A percentile compares a stretch with the other conserved stretches of the same genome.
These are phyloP conservation scores for Drosophila sp. DNA, from an alignment of 1,140 invertebrate species.

Conservation along the genomic window DNA sequence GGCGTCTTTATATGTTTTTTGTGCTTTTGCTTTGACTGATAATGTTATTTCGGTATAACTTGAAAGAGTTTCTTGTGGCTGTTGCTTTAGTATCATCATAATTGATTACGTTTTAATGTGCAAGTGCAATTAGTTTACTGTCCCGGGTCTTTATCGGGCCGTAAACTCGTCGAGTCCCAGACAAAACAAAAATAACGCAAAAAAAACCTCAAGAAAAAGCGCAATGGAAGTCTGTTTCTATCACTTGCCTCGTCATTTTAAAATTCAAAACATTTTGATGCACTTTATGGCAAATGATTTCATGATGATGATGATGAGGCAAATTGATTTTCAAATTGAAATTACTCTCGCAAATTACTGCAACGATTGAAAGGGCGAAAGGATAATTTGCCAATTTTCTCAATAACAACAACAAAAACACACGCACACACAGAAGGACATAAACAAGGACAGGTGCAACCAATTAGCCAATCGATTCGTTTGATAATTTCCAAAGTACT, in stretches of 20 bases:
- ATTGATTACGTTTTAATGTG: slow-evolving; percentile 68
- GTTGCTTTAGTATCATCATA: slow-evolving; percentile 25
- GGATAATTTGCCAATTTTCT: neutral
- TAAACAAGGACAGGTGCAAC: neutral
- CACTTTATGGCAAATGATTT: neutral
- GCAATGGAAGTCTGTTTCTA: neutral
- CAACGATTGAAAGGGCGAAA: neutral
- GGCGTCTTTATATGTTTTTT: slow-evolving; percentile 1
- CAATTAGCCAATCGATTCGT: neutral
- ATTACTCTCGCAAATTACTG: neutral
- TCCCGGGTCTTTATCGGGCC: neutral
- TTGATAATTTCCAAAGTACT: slow-evolving; percentile 8
- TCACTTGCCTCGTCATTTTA: neutral
- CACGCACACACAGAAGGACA: too few species aligned
- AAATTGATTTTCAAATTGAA: slow-evolving; percentile 4
- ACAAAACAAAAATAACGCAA: neutral
- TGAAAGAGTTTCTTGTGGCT: slow-evolving; percentile 38
- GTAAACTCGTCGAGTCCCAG: neutral
- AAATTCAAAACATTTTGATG: neutral
- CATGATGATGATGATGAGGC: neutral
- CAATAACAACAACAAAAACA: neutral
- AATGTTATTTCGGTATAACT: slow-evolving; percentile 33
- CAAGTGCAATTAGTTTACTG: slow-evolving; percentile 29
- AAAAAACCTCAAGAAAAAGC: neutral
- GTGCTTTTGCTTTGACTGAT: neutral